Evolutionary conservation across 2,888 invertebrate species (phyloP).

Genomic region (Caenorhabditis imperialis): DNA sequence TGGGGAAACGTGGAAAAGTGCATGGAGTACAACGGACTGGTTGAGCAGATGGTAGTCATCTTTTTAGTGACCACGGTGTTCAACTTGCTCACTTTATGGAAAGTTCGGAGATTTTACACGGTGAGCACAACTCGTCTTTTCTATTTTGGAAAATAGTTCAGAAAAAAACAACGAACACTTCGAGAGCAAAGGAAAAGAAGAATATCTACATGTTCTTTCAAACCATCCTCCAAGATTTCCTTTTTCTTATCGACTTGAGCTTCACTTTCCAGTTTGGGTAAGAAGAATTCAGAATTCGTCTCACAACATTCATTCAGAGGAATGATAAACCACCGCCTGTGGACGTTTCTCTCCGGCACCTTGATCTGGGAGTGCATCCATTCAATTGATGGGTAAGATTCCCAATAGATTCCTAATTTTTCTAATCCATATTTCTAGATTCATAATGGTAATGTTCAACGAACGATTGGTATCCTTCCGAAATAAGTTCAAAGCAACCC

Average conservation of each 20-base stretch:
- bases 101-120: no score
- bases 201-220: conserved; percentile 35
- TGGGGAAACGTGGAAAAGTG: no score
- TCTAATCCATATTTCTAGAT: conserved; percentile 5
- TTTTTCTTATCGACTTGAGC: conserved; percentile 28
- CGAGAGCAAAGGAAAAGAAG: conserved; percentile 5
- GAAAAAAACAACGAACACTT: no score
- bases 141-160: no score
- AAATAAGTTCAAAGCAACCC: no score
- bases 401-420: no score
- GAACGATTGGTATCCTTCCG: conserved; percentile 20
- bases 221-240: conserved; percentile 37
- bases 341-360: conserved; percentile 41
- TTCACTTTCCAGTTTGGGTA: conserved; percentile 30
- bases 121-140: no score
- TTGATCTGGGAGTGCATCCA: conserved; percentile 38
- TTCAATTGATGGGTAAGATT: conserved; percentile 35
- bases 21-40: no score
- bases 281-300: conserved; percentile 3
- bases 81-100: no score
- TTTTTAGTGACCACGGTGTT: no score
- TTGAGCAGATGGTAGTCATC: no score
- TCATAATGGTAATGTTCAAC: conserved; percentile 46
- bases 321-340: conserved; percentile 12
- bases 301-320: background rate